Conservation (phyloP, 2,888 invertebrate genomes). For the Ophion costatus region DNA sequence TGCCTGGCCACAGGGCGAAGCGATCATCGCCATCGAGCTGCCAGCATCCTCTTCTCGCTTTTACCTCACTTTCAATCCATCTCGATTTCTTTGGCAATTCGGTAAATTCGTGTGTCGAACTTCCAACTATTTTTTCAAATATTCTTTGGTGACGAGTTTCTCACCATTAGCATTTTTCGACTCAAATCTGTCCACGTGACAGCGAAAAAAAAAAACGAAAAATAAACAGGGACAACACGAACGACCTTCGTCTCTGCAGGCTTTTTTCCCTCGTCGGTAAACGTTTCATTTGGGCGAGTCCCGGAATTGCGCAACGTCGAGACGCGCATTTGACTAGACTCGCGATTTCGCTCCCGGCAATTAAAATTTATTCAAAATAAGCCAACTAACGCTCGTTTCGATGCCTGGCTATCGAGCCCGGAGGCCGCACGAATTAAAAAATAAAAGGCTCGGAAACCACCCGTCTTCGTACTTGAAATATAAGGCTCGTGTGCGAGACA, state of each 20-base stretch:
- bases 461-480: neutral
- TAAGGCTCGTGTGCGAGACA: neutral
- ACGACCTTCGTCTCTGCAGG: neutral
- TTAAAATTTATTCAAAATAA: slow-evolving; percentile 23
- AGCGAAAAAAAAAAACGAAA: neutral
- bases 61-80: neutral
- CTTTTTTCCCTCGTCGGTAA: neutral
- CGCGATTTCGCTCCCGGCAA: slow-evolving; percentile 13
- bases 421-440: neutral
- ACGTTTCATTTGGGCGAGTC: neutral
- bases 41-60: slow-evolving; percentile 7
- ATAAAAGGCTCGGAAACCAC: neutral
- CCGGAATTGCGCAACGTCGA: neutral
- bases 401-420: neutral
- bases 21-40: slow-evolving; percentile 27
- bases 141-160: neutral
- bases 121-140: neutral
- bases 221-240: neutral
- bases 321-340: neutral
- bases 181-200: neutral
- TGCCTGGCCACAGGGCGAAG: slow-evolving; percentile 47
- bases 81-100: neutral
- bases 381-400: neutral
- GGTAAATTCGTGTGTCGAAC: neutral
- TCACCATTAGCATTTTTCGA: neutral